Evolutionary conservation across 2,797 vertebrate genomes (phyloP).

Genomic region (Enteromius treurensis): DNA sequence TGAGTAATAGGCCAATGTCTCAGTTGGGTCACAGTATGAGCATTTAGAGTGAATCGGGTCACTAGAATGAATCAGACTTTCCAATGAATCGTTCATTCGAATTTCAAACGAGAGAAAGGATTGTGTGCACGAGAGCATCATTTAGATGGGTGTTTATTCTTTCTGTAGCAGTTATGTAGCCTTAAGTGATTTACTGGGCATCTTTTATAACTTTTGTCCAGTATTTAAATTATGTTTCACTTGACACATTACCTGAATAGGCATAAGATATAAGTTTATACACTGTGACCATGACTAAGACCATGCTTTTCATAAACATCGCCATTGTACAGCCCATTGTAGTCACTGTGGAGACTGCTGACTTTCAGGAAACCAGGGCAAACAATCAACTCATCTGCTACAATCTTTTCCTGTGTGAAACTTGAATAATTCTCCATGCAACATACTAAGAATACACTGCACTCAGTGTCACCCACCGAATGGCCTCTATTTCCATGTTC

Average conservation of each 20-base stretch:
- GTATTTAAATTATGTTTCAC: not conserved
- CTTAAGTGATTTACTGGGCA: not conserved
- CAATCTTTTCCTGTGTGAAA: slow-evolving; percentile 62
- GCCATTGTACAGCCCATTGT: not conserved
- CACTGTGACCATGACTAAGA: not conserved
- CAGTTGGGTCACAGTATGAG: not conserved
- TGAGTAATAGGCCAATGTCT: not conserved
- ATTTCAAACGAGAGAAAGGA: not conserved
- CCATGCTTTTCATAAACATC: not conserved
- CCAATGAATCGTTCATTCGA: not conserved
- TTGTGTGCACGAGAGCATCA: too few species aligned
- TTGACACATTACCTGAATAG: not conserved
- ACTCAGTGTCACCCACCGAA: slow-evolving; percentile 46
- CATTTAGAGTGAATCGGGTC: not conserved
- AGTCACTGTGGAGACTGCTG: slow-evolving; percentile 36
- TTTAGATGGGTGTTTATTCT: not conserved
- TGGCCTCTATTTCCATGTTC: slow-evolving; percentile 48
- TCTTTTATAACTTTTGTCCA: not conserved
- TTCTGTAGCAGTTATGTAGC: not conserved
- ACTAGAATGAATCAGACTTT: not conserved
- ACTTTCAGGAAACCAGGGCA: slow-evolving; percentile 68
- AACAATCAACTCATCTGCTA: slow-evolving; percentile 69
- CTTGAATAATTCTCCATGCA: slow-evolving; percentile 63
- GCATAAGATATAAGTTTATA: not conserved
- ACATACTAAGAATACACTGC: slow-evolving; percentile 59